A percentile compares a stretch with the other conserved stretches of the same genome.
Conservation (phyloP, 2,888 invertebrate genomes). For the Rotaria magnacalcarata region DNA sequence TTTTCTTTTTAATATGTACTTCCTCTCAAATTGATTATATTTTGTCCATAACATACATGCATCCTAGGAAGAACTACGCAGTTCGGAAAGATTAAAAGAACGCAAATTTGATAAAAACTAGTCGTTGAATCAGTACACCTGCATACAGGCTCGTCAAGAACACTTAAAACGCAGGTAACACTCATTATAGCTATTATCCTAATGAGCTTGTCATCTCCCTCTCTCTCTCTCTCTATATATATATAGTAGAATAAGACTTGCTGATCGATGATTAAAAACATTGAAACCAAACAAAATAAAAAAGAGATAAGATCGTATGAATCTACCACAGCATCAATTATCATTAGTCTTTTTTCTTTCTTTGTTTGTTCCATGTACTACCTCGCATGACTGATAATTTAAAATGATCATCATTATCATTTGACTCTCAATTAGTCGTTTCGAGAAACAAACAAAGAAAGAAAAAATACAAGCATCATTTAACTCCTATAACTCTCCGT, state of each 20-base stretch:
- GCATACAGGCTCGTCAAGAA: background rate
- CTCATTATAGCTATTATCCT: background rate
- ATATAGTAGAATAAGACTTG: too few species aligned
- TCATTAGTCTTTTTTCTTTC: background rate
- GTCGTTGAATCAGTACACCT: background rate
- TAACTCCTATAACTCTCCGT: background rate
- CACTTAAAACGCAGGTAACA: background rate
- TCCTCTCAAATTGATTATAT: conserved; percentile 1
- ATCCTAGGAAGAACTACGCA: too few species aligned
- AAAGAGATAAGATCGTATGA: background rate
- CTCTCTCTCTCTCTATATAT: too few species aligned
- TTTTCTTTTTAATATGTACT: conserved; percentile 16
- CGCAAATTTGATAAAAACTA: background rate
- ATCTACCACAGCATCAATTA: background rate
- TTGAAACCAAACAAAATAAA: too few species aligned
- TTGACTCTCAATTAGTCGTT: background rate
- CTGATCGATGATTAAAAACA: background rate
- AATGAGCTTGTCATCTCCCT: background rate
- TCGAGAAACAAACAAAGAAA: background rate
- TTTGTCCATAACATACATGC: background rate
- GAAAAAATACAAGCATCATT: background rate
- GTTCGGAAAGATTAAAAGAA: too few species aligned
- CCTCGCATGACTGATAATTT: background rate
- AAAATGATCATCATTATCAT: background rate
- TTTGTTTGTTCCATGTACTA: background rate